Evolutionary conservation across 64 coral and sea anemone species (phyloP), one percentile per base, ranked within the genome.

Genomic region (Anthopleura sola): DNA sequence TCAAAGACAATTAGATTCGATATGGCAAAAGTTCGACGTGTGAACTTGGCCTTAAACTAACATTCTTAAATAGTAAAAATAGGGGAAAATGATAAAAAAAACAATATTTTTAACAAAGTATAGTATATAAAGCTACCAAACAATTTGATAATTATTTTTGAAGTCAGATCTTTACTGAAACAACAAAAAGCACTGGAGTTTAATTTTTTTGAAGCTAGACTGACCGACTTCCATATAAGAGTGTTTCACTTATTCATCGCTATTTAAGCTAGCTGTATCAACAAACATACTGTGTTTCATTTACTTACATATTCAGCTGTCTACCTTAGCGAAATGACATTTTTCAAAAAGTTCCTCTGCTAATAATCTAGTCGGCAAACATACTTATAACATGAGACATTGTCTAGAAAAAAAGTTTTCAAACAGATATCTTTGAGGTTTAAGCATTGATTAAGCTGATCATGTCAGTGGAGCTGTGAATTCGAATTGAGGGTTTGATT

Each of bases 231-330:
- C 13, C 14, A 34, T 15, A 2, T 23, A 66, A 24, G 13, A 71
- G 1, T 15, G 0, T 31, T 71, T 71, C 3, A 17, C 15, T 12
- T 9, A 71, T 71, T 71, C 66, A 71, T 32, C 34, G 29, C 29
- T 32, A 71, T 34, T 34, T 71, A 71, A 2, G 66, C 66, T 71
- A 71, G 66, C 66, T 71, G 66, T 71, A 71, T 71, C 66, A 71
- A 71, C 66, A 71, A 71, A 71, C 29, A 0, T 16, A 10, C 11
- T 34, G 8, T 71, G 7, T 71, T 71, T 14, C 66, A 34, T 32
- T 33, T 36, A 29, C n/a, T 15, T 29, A 69, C 13, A 34, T 71
- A 71, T 71, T 71, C 66, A 71, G 66, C 66, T 71, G 66, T 34
- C 66, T 71, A 15, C 66, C 29, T 34, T 71, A 34, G 66, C 14